Evolutionary conservation across 2,113 vertebrate genomes (phyloP), one percentile per base, ranked within the genome.

Genomic region (Paracanthobrama guichenoti): DNA sequence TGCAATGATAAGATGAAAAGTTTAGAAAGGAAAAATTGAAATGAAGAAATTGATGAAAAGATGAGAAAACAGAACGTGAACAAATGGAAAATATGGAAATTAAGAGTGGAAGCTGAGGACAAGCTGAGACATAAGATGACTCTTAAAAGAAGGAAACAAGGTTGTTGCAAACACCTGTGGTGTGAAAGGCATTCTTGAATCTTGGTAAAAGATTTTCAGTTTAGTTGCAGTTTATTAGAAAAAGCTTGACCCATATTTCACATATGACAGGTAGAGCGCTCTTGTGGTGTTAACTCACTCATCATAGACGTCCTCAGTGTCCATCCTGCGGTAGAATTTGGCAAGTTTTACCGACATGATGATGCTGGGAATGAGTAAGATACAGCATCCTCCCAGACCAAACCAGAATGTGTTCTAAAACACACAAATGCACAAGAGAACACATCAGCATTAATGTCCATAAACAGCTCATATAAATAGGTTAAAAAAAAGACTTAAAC

Each of bases 301-400:
- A 64, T 99, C 97, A 69, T 97, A 98, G 3, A 99, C 95, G 13
- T 99, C 98, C 91, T 99, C 98, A 0, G 98, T 98, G 88, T 99
- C 96, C 98, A 99, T 99, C 83, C 97, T 94, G 24, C 95, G 94
- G 90, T 96, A 96, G 89, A 95, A 96, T 87, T 97, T 97, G 88
- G 95, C 93, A 85, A 96, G 96, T 90, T 97, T 97, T 89, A 97
- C 9, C 0, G 96, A 96, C 0, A 98, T 93, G 89, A 98, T 90
- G 86, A 98, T 95, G 67, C 93, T 97, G 87, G 96, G 97, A 73
- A 99, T 94, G 73, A 99, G 95, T 57, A 97, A 92, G 86, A 98
- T 90, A 53, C 96, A 92, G 88, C 96, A 97, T 91, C 95, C 94
- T 0, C 96, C 97, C 90, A 99, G 92, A 89, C 97, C 97, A 85